phyloP scores from a whole-genome alignment of 1,140 invertebrate genomes.

The Drosophila subobscura region DNA sequence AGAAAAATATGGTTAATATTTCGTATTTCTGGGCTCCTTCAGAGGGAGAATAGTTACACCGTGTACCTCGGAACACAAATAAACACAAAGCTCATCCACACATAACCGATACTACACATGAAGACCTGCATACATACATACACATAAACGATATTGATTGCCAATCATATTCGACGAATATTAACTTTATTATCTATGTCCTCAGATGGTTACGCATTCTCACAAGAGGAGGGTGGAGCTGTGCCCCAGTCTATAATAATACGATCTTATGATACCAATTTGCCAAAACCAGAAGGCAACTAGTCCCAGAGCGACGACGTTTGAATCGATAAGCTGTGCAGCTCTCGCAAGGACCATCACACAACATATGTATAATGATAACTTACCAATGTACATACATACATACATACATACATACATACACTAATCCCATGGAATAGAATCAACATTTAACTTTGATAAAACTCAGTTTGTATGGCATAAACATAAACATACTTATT shows the following conservation, averaged over 20 bases:
- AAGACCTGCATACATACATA: background rate
- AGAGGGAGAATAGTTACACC: slow-evolving; percentile 2
- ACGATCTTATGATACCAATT: slow-evolving; percentile 95
- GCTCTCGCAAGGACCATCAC: background rate
- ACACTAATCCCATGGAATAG: slow-evolving; percentile 3
- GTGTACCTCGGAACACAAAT: slow-evolving; percentile 3
- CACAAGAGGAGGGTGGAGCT: slow-evolving; percentile 98
- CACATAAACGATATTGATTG: background rate
- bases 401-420: slow-evolving; percentile 1
- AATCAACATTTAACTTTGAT: slow-evolving; percentile 22
- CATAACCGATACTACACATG: slow-evolving; percentile 32
- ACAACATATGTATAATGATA: slow-evolving; percentile 15
- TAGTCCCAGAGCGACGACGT: slow-evolving; percentile 38
- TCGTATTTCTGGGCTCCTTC: background rate
- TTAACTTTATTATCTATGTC: slow-evolving; percentile 7
- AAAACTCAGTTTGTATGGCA: background rate
- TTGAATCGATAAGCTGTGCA: background rate
- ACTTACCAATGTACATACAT: slow-evolving; percentile 8
- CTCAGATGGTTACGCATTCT: slow-evolving; percentile 98
- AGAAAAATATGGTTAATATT: background rate
- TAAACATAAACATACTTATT: background rate
- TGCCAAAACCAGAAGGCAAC: slow-evolving; percentile 90
- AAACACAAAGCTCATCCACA: slow-evolving; percentile 16
- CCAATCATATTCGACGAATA: background rate
- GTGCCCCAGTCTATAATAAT: slow-evolving; percentile 96